Percentiles rank a stretch among this genome's conserved stretches.
Evolutionary conservation across 2,113 vertebrate species (phyloP).

Genomic region (Paramormyrops kingsleyae): DNA sequence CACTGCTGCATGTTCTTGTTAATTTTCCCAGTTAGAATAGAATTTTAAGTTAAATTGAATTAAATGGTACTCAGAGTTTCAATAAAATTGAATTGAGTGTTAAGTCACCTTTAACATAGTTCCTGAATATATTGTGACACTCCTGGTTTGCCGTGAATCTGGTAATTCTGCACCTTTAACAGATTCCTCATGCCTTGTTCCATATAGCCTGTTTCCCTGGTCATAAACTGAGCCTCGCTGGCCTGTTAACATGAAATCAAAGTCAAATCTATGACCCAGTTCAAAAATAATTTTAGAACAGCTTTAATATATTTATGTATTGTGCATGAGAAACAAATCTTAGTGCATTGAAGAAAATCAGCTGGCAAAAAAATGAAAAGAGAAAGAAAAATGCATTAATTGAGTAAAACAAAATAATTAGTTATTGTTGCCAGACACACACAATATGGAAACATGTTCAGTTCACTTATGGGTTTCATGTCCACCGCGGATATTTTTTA

Average conservation of each 20-base stretch:
- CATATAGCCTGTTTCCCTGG: not conserved
- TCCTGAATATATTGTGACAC: not conserved
- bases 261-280: conserved; percentile 5
- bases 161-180: not conserved
- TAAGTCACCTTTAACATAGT: not conserved
- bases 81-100: not conserved
- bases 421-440: not conserved
- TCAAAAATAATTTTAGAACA: not conserved
- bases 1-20: not conserved
- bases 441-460: not conserved
- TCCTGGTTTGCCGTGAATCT: not conserved
- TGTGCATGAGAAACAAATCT: not conserved
- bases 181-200: not conserved
- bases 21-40: not conserved
- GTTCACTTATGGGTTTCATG: not conserved
- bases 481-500: not conserved
- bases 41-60: not conserved
- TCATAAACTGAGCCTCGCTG: not conserved
- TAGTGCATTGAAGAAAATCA: not conserved
- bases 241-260: not conserved
- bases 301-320: not conserved
- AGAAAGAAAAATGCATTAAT: not conserved
- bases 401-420: not conserved
- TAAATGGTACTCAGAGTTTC: not conserved
- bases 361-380: not conserved